A percentile compares a stretch with the other conserved stretches of the same genome.
Evolutionary conservation across 2,113 vertebrate genomes (phyloP).

Genomic region (Crotalus viridis): DNA sequence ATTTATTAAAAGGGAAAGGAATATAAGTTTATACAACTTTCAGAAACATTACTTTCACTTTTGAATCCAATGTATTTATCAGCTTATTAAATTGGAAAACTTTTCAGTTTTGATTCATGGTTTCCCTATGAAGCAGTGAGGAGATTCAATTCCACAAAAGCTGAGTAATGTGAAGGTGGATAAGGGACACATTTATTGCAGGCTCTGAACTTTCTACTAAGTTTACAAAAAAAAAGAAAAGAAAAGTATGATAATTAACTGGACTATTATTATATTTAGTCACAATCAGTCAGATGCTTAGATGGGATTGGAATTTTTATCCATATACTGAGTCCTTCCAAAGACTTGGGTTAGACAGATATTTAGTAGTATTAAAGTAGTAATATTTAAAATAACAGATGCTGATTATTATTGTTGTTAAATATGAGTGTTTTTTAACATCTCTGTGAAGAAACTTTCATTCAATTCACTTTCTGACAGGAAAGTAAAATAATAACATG

Average conservation of each 20-base stretch:
- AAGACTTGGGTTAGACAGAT: neutral
- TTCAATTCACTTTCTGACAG: neutral
- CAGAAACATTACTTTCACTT: neutral
- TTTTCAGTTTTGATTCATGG: neutral
- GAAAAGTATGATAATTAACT: neutral
- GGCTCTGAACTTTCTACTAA: neutral
- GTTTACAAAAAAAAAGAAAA: neutral
- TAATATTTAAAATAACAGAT: neutral
- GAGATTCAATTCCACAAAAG: neutral
- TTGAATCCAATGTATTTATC: neutral
- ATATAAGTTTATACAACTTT: neutral
- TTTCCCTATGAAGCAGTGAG: neutral
- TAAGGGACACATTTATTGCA: neutral
- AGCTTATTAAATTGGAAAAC: neutral
- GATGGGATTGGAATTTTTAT: neutral
- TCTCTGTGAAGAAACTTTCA: neutral
- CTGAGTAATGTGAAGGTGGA: neutral
- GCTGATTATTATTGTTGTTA: neutral
- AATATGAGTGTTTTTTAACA: neutral
- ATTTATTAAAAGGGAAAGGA: neutral
- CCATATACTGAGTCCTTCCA: neutral
- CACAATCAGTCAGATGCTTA: neutral
- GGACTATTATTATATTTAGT: neutral
- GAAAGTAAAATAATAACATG: neutral
- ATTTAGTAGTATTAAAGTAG: neutral